These are phyloP conservation scores for Aromia moschata DNA, from an alignment of 2,888 invertebrate species.

Conservation along the genomic window DNA sequence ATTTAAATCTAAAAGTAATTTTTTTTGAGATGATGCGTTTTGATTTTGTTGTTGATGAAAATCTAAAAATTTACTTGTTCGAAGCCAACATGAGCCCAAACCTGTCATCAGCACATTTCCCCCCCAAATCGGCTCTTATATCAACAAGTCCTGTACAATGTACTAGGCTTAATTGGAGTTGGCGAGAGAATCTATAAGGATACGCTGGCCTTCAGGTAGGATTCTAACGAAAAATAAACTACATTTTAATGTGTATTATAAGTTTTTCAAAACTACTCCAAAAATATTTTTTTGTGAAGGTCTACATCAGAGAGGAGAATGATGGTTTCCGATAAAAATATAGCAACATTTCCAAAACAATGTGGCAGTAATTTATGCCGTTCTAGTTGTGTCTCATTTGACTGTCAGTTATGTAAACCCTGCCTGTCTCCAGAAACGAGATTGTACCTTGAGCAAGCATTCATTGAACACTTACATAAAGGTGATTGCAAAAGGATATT, in stretches of 20 bases:
- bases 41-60: slow-evolving; percentile 90
- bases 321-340: slow-evolving; percentile 77
- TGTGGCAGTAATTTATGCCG: slow-evolving; percentile 70
- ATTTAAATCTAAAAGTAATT: slow-evolving; percentile 70
- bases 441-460: slow-evolving; percentile 72
- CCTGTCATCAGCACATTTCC: slow-evolving; percentile 90
- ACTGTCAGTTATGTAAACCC: slow-evolving; percentile 81
- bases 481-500: slow-evolving; percentile 84
- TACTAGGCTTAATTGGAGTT: slow-evolving; percentile 83
- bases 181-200: slow-evolving; percentile 64
- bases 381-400: slow-evolving; percentile 70
- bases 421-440: slow-evolving; percentile 74
- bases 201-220: slow-evolving; percentile 62
- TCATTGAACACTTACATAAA: slow-evolving; percentile 81
- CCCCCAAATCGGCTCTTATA: slow-evolving; percentile 89
- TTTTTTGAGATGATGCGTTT: slow-evolving; percentile 96
- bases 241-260: too few relatives aligned
- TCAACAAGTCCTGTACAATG: slow-evolving; percentile 89
- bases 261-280: too few relatives aligned
- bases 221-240: too few relatives aligned
- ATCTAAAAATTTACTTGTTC: slow-evolving; percentile 86
- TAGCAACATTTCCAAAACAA: slow-evolving; percentile 76
- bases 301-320: slow-evolving; percentile 49
- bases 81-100: slow-evolving; percentile 99
- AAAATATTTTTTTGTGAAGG: slow-evolving; percentile 38